Conservation (phyloP, 2,797 vertebrate species). For the Amniataba percoides region DNA sequence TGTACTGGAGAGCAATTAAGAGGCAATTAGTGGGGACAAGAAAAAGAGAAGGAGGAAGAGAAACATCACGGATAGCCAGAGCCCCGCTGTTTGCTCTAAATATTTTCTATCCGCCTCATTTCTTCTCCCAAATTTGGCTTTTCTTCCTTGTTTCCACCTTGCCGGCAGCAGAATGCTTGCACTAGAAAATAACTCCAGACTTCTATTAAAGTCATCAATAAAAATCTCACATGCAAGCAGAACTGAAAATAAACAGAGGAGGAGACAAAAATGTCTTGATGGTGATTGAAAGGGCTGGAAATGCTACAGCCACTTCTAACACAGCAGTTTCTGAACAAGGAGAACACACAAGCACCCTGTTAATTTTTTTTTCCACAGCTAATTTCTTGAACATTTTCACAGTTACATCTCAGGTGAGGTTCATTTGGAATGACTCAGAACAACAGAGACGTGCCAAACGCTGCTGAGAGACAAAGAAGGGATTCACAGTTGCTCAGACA, state of each 20-base stretch:
- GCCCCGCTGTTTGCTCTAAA: constrained; percentile 46
- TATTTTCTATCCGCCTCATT: constrained; percentile 63
- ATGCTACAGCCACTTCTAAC: constrained; percentile 28
- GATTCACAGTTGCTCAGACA: constrained; percentile 69
- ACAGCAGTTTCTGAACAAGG: constrained; percentile 26
- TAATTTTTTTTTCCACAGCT: constrained; percentile 25
- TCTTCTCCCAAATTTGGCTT: constrained; percentile 58
- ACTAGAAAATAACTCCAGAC: constrained; percentile 56
- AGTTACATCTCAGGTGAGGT: constrained; percentile 60
- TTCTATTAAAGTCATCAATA: constrained; percentile 76
- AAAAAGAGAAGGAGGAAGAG: constrained; percentile 16
- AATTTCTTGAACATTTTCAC: constrained; percentile 45
- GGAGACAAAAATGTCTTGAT: constrained; percentile 56
- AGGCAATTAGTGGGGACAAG: constrained; percentile 33
- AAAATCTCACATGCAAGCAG: constrained; percentile 70
- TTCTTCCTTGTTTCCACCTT: constrained; percentile 48
- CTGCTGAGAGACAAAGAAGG: constrained; percentile 69
- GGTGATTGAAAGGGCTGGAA: constrained; percentile 62
- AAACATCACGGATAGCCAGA: constrained; percentile 37
- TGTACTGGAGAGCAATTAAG: constrained; percentile 35
- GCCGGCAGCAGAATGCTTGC: constrained; percentile 34
- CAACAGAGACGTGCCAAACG: constrained; percentile 54
- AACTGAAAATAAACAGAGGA: constrained; percentile 73
- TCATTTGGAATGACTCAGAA: constrained; percentile 60
- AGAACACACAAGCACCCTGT: constrained; percentile 42